These are phyloP conservation scores for Antrozous pallidus DNA, from an alignment of 2,797 vertebrate genomes.

Conservation along the genomic window DNA sequence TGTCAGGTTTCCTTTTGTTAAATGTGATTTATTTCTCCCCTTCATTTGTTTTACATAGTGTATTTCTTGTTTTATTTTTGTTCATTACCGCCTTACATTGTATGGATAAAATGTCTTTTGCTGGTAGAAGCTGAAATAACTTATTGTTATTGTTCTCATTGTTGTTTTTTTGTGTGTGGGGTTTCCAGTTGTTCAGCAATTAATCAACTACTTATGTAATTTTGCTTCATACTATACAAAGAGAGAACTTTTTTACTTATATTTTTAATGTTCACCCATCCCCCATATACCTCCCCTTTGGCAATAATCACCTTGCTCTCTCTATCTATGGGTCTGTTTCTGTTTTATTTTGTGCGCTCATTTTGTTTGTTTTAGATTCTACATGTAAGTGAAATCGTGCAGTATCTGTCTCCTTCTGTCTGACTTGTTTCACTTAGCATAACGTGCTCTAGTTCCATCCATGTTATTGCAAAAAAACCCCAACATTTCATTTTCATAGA, in stretches of 20 bases:
- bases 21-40: not conserved
- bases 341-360: not conserved
- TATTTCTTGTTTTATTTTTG: not conserved
- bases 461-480: not conserved
- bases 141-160: not conserved
- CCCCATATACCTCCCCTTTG: not conserved
- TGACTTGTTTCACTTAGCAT: not conserved
- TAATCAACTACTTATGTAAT: not conserved
- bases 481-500: not conserved
- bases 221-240: not conserved
- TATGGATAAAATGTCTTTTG: not conserved
- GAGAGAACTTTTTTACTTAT: not conserved
- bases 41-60: not conserved
- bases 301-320: not conserved
- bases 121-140: not conserved
- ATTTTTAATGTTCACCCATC: not conserved
- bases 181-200: not conserved
- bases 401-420: not conserved
- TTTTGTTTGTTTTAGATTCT: not conserved
- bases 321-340: not conserved
- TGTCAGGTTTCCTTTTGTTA: not conserved
- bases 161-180: not conserved
- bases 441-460: not conserved
- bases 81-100: not conserved
- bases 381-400: not conserved